Base-by-base conservation (phyloP, 2,888 invertebrate genomes). In the Allacma fusca region DNA sequence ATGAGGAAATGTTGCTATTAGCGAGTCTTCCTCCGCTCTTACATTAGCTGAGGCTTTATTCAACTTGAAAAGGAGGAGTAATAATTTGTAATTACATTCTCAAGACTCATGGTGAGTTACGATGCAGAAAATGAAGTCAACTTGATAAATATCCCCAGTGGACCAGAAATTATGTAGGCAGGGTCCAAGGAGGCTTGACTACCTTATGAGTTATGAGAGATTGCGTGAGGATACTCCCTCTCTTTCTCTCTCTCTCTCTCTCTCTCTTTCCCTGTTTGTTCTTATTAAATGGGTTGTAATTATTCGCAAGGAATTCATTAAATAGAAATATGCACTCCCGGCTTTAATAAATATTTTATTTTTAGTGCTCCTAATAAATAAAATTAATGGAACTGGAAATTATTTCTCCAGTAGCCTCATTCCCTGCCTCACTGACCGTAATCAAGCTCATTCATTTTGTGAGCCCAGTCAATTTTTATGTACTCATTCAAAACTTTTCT, bases 71-170 rank as follows among this genome's bases (percentile, higher is more conserved):
- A 50, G 50, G 19, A 50, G 16, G 50, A 12, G 50, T 19, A 13
- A 50, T 50, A 50, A 50, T 50, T 50, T 50, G 9, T 50, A 50
- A 50, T 50, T 50, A 50, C 50, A 9, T 50, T 50, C 50, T 16
- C 50, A 50, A 50, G 50, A 5, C 34, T 50, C 50, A 50, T 50
- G 50, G 16, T 50, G 50, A 50, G 50, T 50, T 50, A 50, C 16
- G 50, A 50, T 50, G 50, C 9, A 50, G 16, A 50, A 50, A 50
- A 50, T 50, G 50, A 50, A 50, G 19, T 50, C n/a, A n/a, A n/a
- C 19, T 50, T 50, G 50, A 50, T 50, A 50, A 50, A 50, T 50
- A 50, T 50, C 50, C 50, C 50, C 50, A 50, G 50, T 50, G 50
- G 50, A n/a, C 50, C 50, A 9, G 50, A 50, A 13, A 19, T 50